Conservation (phyloP, 2,888 invertebrate species). For the Ypsolopha scabrella region DNA sequence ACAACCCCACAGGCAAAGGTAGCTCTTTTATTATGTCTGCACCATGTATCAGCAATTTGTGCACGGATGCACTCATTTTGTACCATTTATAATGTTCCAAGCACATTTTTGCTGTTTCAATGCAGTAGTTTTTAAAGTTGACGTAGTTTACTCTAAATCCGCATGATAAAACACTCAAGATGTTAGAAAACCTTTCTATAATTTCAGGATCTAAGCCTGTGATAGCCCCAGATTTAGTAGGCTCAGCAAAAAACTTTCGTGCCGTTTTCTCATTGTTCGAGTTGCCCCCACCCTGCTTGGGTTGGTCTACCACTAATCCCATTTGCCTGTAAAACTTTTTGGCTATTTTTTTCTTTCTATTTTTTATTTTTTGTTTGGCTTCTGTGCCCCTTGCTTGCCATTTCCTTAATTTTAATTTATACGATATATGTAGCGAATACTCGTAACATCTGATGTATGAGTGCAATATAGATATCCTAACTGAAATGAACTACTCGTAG, state of each 20-base stretch:
- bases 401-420: constrained; percentile 17
- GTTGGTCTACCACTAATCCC: constrained; percentile 13
- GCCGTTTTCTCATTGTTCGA: constrained; percentile 14
- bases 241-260: constrained; percentile 10
- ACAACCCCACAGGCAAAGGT: constrained; percentile 8
- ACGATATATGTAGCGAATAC: constrained; percentile 21
- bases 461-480: constrained; percentile 9
- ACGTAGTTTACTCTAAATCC: constrained; percentile 6
- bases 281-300: constrained; percentile 13
- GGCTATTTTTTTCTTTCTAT: constrained; percentile 11
- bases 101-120: constrained; percentile 6
- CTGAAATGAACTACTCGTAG: too few species aligned
- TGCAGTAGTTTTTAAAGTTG: background rate
- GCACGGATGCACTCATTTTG: constrained; percentile 8
- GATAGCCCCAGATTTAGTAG: constrained; percentile 4
- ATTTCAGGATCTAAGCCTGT: background rate
- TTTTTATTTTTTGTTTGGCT: constrained; percentile 13
- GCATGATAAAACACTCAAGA: constrained; percentile 5
- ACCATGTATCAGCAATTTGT: constrained; percentile 10
- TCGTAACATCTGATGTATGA: constrained; percentile 18
- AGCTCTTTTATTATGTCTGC: constrained; percentile 9
- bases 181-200: background rate
- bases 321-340: constrained; percentile 12
- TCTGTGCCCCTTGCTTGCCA: constrained; percentile 22
- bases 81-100: constrained; percentile 7